A percentile compares a stretch with the other conserved stretches of the same genome.
Conservation (phyloP, 1,140 invertebrate species). For the Aricia agestis region DNA sequence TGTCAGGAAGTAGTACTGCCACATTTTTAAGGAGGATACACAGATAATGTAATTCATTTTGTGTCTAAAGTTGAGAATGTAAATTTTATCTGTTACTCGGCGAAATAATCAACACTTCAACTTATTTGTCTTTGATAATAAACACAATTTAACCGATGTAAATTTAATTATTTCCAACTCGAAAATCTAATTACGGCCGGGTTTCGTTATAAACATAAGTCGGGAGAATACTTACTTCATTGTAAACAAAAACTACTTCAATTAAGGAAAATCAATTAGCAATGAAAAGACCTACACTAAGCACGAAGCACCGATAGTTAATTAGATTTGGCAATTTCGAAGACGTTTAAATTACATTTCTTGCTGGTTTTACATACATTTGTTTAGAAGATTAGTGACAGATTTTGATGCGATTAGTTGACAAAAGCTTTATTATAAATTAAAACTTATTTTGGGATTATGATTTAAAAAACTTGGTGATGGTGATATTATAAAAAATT, state of each 20-base stretch:
- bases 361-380: not conserved
- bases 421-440: no score
- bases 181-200: slow-evolving; percentile 9
- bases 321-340: slow-evolving; percentile 23
- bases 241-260: slow-evolving; percentile 20
- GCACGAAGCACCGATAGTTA: slow-evolving; percentile 23
- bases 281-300: slow-evolving; percentile 21
- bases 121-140: not conserved
- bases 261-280: slow-evolving; percentile 23
- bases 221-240: slow-evolving; percentile 2
- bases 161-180: slow-evolving; percentile 10
- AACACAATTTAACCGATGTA: slow-evolving; percentile 4
- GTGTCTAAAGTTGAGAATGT: not conserved
- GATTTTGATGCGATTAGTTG: no score
- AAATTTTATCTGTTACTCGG: not conserved
- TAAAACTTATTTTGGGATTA: no score
- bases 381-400: not conserved
- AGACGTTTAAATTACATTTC: slow-evolving; percentile 23
- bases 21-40: no score
- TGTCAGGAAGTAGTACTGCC: no score
- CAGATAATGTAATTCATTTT: not conserved
- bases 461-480: no score
- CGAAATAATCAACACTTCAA: not conserved
- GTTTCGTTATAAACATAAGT: slow-evolving; percentile 10
- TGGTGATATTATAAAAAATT: no score